Conservation (phyloP, 2,113 vertebrate species). For the Larimichthys polyactis region DNA sequence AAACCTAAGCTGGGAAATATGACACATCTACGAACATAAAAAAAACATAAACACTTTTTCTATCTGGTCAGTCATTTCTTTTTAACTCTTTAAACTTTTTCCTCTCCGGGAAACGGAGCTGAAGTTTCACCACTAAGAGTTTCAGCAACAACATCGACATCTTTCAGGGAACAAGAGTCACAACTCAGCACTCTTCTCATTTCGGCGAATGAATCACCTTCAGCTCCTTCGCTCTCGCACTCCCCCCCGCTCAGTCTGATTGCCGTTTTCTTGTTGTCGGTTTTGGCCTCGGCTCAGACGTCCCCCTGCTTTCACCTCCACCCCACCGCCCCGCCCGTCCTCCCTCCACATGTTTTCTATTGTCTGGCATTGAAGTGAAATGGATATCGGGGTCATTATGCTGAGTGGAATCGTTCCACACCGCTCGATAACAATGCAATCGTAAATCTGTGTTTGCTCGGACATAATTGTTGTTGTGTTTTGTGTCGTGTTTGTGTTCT, state of each 20-base stretch:
- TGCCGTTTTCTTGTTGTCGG: conserved; percentile 46
- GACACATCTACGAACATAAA: no score
- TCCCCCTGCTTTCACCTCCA: not conserved
- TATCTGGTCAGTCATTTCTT: not conserved
- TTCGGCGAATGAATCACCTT: conserved; percentile 53
- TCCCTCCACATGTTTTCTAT: conserved; percentile 44
- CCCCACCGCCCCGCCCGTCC: no score
- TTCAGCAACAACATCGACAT: conserved; percentile 15
- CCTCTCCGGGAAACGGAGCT: not conserved
- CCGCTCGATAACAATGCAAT: conserved; percentile 1
- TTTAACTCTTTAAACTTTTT: not conserved
- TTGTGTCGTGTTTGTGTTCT: not conserved
- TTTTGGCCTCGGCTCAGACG: conserved; percentile 44
- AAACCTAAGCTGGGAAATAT: not conserved
- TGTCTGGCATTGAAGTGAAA: conserved; percentile 53
- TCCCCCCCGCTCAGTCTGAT: conserved; percentile 30
- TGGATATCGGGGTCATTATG: conserved; percentile 46
- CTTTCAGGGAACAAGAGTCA: conserved; percentile 39
- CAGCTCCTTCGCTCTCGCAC: not conserved
- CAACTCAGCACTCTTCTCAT: conserved; percentile 42
- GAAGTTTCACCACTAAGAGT: not conserved
- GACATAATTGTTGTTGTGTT: not conserved
- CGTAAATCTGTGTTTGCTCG: conserved; percentile 19
- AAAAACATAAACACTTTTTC: not conserved
- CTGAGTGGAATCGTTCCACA: conserved; percentile 8